A percentile compares a stretch with the other conserved stretches of the same genome.
Evolutionary conservation across 2,888 invertebrate species (phyloP).

Genomic region (Patella depressa): DNA sequence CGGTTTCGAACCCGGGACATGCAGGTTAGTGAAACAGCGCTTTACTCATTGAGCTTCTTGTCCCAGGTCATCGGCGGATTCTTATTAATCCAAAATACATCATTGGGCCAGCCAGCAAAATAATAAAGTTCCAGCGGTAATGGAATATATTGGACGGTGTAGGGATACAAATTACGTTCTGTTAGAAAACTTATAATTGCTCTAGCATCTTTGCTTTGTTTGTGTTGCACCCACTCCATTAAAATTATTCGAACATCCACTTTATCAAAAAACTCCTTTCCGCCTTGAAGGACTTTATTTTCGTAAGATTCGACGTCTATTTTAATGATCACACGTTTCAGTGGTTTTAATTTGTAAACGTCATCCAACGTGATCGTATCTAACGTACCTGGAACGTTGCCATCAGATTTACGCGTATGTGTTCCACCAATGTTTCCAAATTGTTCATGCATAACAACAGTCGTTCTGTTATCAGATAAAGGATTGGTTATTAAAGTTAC

Average conservation of each 20-base stretch:
- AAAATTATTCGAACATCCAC: conserved; percentile 16
- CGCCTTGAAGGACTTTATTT: conserved; percentile 14
- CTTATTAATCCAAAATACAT: conserved; percentile 73
- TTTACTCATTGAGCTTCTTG: no score
- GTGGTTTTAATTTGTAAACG: conserved; percentile 11
- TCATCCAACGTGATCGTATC: conserved; percentile 16
- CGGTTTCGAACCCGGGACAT: no score
- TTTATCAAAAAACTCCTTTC: conserved; percentile 14
- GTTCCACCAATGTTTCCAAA: conserved; percentile 19
- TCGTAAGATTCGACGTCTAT: conserved; percentile 19
- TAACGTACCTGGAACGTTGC: background rate
- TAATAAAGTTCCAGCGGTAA: background rate
- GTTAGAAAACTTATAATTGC: conserved; percentile 20
- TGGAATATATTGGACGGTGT: background rate
- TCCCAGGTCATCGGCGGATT: no score
- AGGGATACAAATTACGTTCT: conserved; percentile 17
- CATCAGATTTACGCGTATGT: background rate
- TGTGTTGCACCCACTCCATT: conserved; percentile 20
- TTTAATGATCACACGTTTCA: conserved; percentile 13
- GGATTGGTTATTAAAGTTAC: conserved; percentile 18
- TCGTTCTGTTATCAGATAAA: conserved; percentile 10
- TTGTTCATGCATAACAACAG: conserved; percentile 13
- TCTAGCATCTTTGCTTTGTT: conserved; percentile 4
- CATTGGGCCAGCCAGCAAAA: conserved; percentile 15
- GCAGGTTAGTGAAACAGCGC: no score